phyloP scores from a whole-genome alignment of 1,140 invertebrate species.

The Bombus turneri region DNA sequence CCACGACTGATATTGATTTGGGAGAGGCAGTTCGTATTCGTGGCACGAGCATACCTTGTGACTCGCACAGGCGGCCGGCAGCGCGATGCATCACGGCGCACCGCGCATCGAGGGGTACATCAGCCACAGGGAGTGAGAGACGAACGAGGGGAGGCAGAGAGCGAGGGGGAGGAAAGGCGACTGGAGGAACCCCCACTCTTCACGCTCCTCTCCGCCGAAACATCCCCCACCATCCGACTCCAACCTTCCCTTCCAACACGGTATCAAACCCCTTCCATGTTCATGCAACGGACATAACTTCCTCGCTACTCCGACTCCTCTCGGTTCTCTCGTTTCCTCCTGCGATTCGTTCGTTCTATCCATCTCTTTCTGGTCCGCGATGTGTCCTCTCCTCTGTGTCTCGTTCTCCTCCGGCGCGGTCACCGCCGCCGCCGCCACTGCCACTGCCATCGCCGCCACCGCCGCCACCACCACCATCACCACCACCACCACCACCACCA shows the following conservation, averaged over 20 bases:
- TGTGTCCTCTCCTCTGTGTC: constrained; percentile 49
- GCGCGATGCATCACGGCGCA: constrained; percentile 78
- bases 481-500: constrained; percentile 26
- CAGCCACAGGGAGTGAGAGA: constrained; percentile 53
- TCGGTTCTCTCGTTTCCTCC: constrained; percentile 46
- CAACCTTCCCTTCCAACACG: constrained; percentile 22
- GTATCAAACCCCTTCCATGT: constrained; percentile 63
- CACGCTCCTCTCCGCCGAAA: constrained; percentile 55
- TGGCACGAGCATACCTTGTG: constrained; percentile 79
- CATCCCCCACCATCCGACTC: constrained; percentile 29
- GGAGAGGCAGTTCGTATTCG: constrained; percentile 80
- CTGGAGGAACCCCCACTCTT: constrained; percentile 66
- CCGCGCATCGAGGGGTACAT: constrained; percentile 73
- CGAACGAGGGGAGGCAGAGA: constrained; percentile 11
- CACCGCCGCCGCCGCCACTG: constrained; percentile 37
- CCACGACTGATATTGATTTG: constrained; percentile 82
- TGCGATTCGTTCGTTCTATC: constrained; percentile 32
- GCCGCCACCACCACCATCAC: not conserved
- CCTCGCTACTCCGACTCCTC: constrained; percentile 54
- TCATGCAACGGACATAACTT: constrained; percentile 62
- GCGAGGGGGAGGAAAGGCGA: constrained; percentile 49
- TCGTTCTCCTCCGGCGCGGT: constrained; percentile 41
- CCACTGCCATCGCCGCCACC: not conserved
- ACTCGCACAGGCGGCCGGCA: constrained; percentile 71
- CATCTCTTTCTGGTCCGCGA: constrained; percentile 25